Conservation (phyloP, 92 coral and sea anemone species). For the Porites rus region DNA sequence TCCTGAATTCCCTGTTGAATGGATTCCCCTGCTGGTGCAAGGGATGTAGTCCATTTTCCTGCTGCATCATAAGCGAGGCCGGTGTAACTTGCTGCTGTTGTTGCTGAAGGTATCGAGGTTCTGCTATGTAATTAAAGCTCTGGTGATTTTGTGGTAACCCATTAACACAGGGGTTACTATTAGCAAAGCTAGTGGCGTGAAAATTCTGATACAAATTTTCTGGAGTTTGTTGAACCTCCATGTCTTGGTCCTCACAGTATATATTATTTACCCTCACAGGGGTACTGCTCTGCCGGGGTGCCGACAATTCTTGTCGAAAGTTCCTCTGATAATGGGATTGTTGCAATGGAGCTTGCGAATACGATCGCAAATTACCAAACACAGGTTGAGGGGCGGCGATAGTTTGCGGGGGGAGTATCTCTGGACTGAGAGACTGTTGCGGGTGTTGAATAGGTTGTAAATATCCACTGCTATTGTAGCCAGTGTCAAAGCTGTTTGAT, state of each 20-base stretch:
- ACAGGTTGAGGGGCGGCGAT: slow-evolving; percentile 18
- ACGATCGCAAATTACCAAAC: slow-evolving; percentile 7
- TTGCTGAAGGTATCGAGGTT: slow-evolving; percentile 23
- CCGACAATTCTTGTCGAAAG: slow-evolving; percentile 34
- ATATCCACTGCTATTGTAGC: slow-evolving; percentile 79
- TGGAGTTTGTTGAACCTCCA: slow-evolving; percentile 66
- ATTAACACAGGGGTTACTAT: slow-evolving; percentile 33
- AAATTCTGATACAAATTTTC: slow-evolving; percentile 49
- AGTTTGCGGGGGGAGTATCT: slow-evolving; percentile 50
- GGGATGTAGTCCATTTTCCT: slow-evolving; percentile 28
- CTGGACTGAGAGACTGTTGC: slow-evolving; percentile 52
- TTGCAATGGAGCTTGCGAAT: slow-evolving; percentile 9
- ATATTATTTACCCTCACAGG: slow-evolving; percentile 23
- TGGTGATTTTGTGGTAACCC: slow-evolving; percentile 36
- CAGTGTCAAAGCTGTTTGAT: slow-evolving; percentile 78
- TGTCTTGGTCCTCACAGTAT: slow-evolving; percentile 56
- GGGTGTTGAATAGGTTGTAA: slow-evolving; percentile 72
- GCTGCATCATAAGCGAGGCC: slow-evolving; percentile 16
- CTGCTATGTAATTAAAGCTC: slow-evolving; percentile 19
- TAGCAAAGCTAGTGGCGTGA: slow-evolving; percentile 36
- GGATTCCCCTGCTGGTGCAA: slow-evolving; percentile 35
- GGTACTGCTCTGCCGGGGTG: slow-evolving; percentile 16
- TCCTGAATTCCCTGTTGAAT: slow-evolving; percentile 33
- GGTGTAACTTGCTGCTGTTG: slow-evolving; percentile 36
- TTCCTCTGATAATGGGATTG: slow-evolving; percentile 60